These are phyloP conservation scores for Corynorhinus townsendii DNA, from an alignment of 2,113 vertebrate species.

Conservation along the genomic window DNA sequence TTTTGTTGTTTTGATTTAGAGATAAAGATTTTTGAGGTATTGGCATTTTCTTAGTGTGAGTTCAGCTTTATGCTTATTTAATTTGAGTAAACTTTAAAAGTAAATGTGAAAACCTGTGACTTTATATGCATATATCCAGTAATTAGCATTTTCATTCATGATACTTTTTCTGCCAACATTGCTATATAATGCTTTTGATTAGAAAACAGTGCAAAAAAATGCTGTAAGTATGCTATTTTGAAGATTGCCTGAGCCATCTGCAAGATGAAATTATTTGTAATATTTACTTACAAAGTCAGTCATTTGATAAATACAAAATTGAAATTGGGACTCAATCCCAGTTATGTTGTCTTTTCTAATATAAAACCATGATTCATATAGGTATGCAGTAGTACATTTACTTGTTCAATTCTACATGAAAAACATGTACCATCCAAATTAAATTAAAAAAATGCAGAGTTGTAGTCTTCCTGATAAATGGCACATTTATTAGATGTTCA, in stretches of 20 bases:
- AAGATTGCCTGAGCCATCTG: background rate
- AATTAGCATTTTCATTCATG: slow-evolving; percentile 30
- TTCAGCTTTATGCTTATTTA: slow-evolving; percentile 32
- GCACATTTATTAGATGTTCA: slow-evolving; percentile 11
- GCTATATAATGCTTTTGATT: slow-evolving; percentile 1
- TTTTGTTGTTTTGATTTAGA: slow-evolving; percentile 38
- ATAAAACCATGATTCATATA: slow-evolving; percentile 30
- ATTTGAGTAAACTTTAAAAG: slow-evolving; percentile 27
- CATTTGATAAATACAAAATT: slow-evolving; percentile 14
- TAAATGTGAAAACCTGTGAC: background rate
- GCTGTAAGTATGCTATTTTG: slow-evolving; percentile 5
- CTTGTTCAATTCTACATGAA: slow-evolving; percentile 21
- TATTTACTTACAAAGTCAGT: slow-evolving; percentile 40
- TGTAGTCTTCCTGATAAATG: slow-evolving; percentile 5
- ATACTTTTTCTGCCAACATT: background rate
- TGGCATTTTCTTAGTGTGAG: slow-evolving; percentile 37
- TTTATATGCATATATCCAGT: background rate
- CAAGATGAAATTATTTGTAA: slow-evolving; percentile 39
- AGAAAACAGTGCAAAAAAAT: background rate
- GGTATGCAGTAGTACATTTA: background rate
- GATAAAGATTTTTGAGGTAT: slow-evolving; percentile 37
- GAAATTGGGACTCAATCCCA: background rate
- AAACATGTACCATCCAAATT: slow-evolving; percentile 10
- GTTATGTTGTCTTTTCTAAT: slow-evolving; percentile 1
- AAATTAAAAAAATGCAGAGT: background rate